Evolutionary conservation across 2,113 vertebrate genomes (phyloP).

Genomic region (Ptilonorhynchus violaceus): DNA sequence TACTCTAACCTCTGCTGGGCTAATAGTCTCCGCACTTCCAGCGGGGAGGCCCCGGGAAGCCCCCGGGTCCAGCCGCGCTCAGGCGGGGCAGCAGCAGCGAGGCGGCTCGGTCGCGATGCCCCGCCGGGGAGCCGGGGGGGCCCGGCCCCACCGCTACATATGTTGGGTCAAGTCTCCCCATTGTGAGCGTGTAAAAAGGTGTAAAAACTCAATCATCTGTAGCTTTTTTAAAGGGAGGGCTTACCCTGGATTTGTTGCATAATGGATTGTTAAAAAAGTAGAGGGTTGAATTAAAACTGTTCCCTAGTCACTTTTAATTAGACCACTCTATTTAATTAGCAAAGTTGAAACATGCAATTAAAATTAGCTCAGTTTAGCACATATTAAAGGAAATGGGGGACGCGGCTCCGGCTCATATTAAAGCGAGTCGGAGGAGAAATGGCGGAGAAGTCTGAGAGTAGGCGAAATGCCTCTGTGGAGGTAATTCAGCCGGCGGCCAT

Average conservation of each 20-base stretch:
- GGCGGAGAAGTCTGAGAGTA: not conserved
- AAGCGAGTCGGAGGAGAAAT: slow-evolving; percentile 27
- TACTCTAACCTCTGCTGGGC: slow-evolving; percentile 84
- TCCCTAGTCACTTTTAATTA: slow-evolving; percentile 87
- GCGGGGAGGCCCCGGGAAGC: slow-evolving; percentile 79
- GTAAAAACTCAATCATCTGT: slow-evolving; percentile 87
- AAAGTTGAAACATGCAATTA: slow-evolving; percentile 76
- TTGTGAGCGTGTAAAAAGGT: slow-evolving; percentile 85
- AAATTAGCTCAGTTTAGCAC: slow-evolving; percentile 73
- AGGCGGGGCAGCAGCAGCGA: slow-evolving; percentile 76
- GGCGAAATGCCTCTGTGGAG: not conserved
- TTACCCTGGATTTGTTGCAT: slow-evolving; percentile 75
- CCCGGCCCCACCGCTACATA: slow-evolving; percentile 87
- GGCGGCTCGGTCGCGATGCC: slow-evolving; percentile 74
- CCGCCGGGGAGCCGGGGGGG: slow-evolving; percentile 78
- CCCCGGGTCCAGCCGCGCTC: slow-evolving; percentile 72
- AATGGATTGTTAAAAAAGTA: slow-evolving; percentile 82
- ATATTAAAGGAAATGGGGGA: slow-evolving; percentile 48
- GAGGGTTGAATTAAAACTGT: slow-evolving; percentile 84
- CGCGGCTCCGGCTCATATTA: not conserved
- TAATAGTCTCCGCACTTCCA: slow-evolving; percentile 74
- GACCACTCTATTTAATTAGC: slow-evolving; percentile 86
- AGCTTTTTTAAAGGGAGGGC: slow-evolving; percentile 71
- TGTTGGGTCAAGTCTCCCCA: slow-evolving; percentile 89
- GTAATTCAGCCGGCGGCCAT: not conserved